Conservation (phyloP, 2,113 vertebrate genomes). For the Lipotes vexillifer region DNA sequence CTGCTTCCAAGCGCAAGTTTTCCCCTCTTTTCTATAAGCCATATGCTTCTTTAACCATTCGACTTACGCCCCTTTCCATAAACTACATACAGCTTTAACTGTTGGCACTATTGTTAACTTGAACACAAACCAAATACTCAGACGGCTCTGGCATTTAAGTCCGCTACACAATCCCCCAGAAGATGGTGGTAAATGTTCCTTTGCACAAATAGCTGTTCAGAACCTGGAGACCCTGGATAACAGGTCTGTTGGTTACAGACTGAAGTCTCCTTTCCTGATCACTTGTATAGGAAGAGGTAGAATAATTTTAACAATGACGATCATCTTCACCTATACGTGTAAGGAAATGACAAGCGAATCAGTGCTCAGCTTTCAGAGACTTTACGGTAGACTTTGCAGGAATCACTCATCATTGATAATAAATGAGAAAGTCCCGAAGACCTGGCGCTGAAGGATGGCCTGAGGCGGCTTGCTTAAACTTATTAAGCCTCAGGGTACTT, state of each 20-base stretch:
- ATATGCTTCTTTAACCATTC: constrained; percentile 46
- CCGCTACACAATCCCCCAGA: background rate
- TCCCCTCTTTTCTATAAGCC: constrained; percentile 25
- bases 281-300: background rate
- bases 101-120: background rate
- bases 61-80: constrained; percentile 24
- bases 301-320: background rate
- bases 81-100: constrained; percentile 3
- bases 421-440: background rate
- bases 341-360: background rate
- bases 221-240: background rate
- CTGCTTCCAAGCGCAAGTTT: background rate
- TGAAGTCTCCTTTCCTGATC: background rate
- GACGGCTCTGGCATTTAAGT: background rate
- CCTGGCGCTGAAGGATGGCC: background rate
- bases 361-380: background rate
- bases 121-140: constrained; percentile 8
- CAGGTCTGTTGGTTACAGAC: background rate
- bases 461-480: background rate
- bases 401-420: background rate
- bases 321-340: background rate
- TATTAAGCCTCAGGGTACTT: background rate
- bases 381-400: background rate
- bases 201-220: background rate
- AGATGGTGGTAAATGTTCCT: background rate